A percentile compares a stretch with the other conserved stretches of the same genome.
Conservation (phyloP, 2,797 vertebrate genomes). For the Dryobates pubescens region DNA sequence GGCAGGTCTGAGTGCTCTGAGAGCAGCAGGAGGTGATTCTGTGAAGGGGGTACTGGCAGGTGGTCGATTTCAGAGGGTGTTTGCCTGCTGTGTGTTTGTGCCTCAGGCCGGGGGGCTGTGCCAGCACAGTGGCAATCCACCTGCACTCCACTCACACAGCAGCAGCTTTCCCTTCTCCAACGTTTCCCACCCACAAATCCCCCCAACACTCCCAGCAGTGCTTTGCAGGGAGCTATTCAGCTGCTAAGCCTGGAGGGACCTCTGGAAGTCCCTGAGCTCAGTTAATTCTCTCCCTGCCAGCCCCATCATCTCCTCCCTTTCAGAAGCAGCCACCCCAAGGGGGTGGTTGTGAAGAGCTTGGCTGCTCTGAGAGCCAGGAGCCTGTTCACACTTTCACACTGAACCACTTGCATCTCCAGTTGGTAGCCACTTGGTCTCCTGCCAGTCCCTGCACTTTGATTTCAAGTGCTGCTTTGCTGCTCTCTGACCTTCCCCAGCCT, state of each 20-base stretch:
- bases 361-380: neutral
- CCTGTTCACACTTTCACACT: neutral
- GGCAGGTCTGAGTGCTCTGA: neutral
- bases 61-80: neutral
- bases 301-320: neutral
- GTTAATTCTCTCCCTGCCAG: neutral
- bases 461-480: neutral
- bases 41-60: neutral
- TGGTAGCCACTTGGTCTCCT: neutral
- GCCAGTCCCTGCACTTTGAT: neutral
- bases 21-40: neutral
- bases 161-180: conserved; percentile 6
- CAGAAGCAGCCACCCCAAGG: neutral
- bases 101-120: neutral
- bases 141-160: neutral
- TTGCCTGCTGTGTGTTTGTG: neutral
- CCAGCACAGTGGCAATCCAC: neutral
- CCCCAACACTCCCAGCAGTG: neutral
- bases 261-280: neutral
- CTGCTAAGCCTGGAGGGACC: neutral
- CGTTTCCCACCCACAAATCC: conserved; percentile 18
- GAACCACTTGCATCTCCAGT: neutral
- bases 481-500: conserved; percentile 5
- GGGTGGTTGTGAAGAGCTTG: neutral
- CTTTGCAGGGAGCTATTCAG: neutral